Conservation (phyloP, 2,113 vertebrate genomes). For the Cyphomyrus discorhynchus region DNA sequence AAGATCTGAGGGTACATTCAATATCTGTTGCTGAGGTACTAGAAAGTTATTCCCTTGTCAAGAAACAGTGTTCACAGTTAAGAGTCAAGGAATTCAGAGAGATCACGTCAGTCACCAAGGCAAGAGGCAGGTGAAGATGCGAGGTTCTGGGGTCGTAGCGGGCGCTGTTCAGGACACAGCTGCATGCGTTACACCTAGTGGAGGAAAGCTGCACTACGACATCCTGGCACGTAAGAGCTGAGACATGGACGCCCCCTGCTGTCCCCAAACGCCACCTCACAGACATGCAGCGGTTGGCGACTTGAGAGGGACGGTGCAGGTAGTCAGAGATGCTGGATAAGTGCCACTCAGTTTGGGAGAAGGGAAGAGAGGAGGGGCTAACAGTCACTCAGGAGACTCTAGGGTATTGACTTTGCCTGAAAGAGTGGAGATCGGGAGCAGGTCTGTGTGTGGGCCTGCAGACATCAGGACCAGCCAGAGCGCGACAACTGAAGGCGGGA, state of each 20-base stretch:
- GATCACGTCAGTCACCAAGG: constrained; percentile 56
- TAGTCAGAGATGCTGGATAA: neutral
- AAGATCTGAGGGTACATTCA: constrained; percentile 72
- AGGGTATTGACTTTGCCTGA: neutral
- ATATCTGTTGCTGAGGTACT: constrained; percentile 80
- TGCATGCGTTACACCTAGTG: neutral
- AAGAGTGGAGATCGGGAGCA: neutral
- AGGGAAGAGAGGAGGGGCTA: neutral
- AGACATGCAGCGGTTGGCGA: neutral
- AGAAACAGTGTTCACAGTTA: constrained; percentile 59
- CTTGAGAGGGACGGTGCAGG: neutral
- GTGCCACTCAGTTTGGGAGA: neutral
- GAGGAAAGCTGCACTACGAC: neutral
- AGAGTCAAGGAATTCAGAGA: constrained; percentile 38
- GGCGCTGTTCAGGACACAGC: neutral
- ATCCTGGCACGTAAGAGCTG: neutral
- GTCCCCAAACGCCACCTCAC: constrained; percentile 21
- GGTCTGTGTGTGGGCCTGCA: neutral
- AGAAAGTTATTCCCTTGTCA: constrained; percentile 63
- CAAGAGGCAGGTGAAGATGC: constrained; percentile 40
- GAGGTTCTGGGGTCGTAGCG: neutral
- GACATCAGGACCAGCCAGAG: neutral
- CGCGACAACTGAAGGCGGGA: neutral
- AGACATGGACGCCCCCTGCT: constrained; percentile 44
- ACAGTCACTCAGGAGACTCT: neutral